Evolutionary conservation across 2,888 invertebrate species (phyloP).

Genomic region (Heliothis peltigera): DNA sequence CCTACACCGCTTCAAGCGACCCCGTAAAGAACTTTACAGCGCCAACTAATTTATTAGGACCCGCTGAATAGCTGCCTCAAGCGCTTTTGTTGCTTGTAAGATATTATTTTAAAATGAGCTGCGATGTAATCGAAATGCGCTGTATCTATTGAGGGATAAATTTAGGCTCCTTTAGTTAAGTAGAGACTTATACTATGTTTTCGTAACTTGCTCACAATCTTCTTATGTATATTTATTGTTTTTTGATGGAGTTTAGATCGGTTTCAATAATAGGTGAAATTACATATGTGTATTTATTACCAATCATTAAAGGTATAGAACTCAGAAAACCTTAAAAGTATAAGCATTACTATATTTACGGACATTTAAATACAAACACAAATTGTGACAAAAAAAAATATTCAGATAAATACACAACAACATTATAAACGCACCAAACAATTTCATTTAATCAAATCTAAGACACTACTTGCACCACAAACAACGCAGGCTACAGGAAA

Average conservation of each 20-base stretch:
- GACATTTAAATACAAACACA: no score
- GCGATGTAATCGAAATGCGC: conserved; percentile 58
- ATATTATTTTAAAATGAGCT: conserved; percentile 62
- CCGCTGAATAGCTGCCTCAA: conserved; percentile 52
- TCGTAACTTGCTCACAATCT: conserved; percentile 35
- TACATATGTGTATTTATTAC: no score
- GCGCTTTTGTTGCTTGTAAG: conserved; percentile 52
- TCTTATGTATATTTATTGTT: conserved; percentile 38
- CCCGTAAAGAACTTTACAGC: conserved; percentile 57
- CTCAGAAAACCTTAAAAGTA: no score
- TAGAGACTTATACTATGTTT: conserved; percentile 46
- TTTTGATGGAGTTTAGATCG: conserved; percentile 8
- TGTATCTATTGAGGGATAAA: conserved; percentile 56
- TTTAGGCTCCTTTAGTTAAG: conserved; percentile 55
- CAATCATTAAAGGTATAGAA: no score
- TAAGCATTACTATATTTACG: no score
- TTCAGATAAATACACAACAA: conserved; percentile 3
- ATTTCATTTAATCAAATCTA: conserved; percentile 59
- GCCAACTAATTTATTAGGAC: conserved; percentile 55
- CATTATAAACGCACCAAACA: conserved; percentile 41
- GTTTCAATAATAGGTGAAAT: not conserved
- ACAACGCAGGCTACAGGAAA: conserved; percentile 40
- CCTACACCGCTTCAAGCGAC: conserved; percentile 55
- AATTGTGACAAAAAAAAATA: not conserved
- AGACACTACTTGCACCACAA: conserved; percentile 48